phyloP scores from a whole-genome alignment of 2,888 invertebrate genomes.

The Tetramorium bicarinatum region DNA sequence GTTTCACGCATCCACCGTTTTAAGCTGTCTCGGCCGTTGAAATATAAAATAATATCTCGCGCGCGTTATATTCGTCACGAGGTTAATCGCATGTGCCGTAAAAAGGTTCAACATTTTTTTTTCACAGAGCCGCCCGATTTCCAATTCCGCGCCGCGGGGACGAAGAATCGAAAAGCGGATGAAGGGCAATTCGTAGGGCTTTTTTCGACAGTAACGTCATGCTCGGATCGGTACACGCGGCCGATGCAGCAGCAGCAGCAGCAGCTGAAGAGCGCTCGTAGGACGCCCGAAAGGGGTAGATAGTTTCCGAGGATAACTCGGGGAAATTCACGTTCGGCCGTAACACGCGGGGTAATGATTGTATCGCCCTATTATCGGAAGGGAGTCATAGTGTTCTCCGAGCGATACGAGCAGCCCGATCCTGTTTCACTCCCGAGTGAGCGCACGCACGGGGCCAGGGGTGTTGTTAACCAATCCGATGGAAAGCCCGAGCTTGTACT shows the following conservation, averaged over 20 bases:
- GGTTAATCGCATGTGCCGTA: conserved; percentile 37
- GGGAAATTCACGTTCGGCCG: conserved; percentile 20
- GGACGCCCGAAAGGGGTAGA: conserved; percentile 27
- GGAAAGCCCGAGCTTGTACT: conserved; percentile 12
- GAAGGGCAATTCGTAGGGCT: conserved; percentile 37
- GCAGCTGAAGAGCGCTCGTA: conserved; percentile 15
- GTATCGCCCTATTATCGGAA: conserved; percentile 67
- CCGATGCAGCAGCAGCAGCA: background rate
- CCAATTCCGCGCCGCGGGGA: conserved; percentile 40
- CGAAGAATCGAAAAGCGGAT: conserved; percentile 53
- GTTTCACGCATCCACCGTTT: background rate
- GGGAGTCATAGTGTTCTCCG: conserved; percentile 59
- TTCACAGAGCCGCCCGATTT: conserved; percentile 26
- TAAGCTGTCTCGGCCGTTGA: conserved; percentile 18
- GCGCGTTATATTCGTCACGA: conserved; percentile 40
- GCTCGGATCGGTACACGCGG: conserved; percentile 7
- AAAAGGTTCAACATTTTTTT: conserved; percentile 24
- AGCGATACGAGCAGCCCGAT: conserved; percentile 63
- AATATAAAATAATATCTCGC: conserved; percentile 43
- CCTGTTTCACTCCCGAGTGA: conserved; percentile 74
- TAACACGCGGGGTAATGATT: conserved; percentile 58
- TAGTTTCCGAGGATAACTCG: conserved; percentile 38
- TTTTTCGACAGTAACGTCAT: conserved; percentile 39
- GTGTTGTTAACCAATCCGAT: conserved; percentile 60
- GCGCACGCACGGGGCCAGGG: conserved; percentile 39